Percentiles rank a stretch among this genome's conserved stretches.
Evolutionary conservation across 2,113 vertebrate species (phyloP).

Genomic region (Grammomys surdaster): DNA sequence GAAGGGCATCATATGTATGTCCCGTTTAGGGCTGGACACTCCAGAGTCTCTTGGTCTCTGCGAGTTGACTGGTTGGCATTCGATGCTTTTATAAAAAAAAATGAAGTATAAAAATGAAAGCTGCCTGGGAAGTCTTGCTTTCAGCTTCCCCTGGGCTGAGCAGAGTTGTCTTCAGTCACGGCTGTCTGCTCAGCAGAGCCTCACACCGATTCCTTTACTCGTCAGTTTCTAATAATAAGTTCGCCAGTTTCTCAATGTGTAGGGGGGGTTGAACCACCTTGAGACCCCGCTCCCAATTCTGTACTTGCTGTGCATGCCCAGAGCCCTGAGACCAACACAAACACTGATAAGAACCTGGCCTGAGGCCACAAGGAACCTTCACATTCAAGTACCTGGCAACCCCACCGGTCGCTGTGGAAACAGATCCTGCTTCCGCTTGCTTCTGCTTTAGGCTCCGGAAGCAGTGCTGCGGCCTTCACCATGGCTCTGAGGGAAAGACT

Average conservation of each 20-base stretch:
- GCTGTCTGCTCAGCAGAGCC: not conserved
- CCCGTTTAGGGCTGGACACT: not conserved
- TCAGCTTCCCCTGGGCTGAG: not conserved
- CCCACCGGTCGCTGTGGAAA: not conserved
- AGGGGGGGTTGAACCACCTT: not conserved
- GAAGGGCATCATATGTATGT: not conserved
- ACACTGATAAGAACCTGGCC: not conserved
- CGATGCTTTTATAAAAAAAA: not conserved
- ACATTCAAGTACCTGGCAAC: not conserved
- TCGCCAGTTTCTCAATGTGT: not conserved
- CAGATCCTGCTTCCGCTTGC: not conserved
- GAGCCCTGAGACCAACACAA: not conserved
- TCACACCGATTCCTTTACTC: not conserved
- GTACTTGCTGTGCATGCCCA: not conserved
- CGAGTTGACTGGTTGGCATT: not conserved
- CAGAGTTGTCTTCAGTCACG: not conserved
- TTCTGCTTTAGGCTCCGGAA: not conserved
- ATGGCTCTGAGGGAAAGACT: not conserved
- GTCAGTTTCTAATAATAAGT: not conserved
- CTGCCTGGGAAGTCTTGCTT: not conserved
- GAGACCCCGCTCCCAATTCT: not conserved
- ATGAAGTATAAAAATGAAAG: slow-evolving; percentile 17
- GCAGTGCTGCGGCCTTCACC: fast-evolving
- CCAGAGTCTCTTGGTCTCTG: not conserved
- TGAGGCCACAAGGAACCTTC: not conserved